A percentile compares a stretch with the other conserved stretches of the same genome.
phyloP scores from a whole-genome alignment of 2,113 vertebrate species.

The Numida meleagris region DNA sequence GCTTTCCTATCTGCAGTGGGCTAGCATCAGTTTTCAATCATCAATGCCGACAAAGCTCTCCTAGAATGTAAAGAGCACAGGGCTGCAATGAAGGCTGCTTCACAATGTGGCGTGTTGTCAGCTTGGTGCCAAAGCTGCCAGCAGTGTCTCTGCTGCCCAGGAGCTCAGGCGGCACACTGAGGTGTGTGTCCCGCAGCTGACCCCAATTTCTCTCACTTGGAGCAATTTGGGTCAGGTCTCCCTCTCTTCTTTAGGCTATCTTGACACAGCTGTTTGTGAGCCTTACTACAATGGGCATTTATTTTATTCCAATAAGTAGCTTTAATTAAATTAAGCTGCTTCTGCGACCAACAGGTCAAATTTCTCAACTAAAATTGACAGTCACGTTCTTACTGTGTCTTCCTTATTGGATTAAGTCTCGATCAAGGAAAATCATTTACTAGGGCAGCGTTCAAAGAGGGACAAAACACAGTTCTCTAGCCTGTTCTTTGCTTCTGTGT shows the following conservation, averaged over 20 bases:
- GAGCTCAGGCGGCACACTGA: not conserved
- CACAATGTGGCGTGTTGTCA: fast-evolving
- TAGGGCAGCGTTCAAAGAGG: conserved; percentile 7
- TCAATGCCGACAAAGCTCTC: not conserved
- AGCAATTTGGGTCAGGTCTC: not conserved
- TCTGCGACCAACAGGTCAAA: conserved; percentile 38
- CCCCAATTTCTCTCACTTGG: not conserved
- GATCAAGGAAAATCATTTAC: conserved; percentile 53
- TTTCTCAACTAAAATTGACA: conserved; percentile 63
- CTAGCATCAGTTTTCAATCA: not conserved
- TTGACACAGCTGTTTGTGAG: not conserved
- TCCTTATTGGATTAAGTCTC: conserved; percentile 57
- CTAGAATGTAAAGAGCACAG: not conserved
- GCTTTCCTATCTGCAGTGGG: not conserved
- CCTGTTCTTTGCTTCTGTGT: not conserved
- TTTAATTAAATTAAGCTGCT: conserved; percentile 49
- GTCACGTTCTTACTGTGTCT: conserved; percentile 55
- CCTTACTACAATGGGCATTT: conserved; percentile 17
- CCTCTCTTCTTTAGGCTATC: not conserved
- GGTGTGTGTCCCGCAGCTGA: not conserved
- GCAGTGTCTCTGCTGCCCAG: fast-evolving
- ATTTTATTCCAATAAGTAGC: conserved; percentile 18
- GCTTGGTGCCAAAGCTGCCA: not conserved
- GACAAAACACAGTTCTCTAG: not conserved
- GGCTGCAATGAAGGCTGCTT: not conserved